Base-by-base conservation (phyloP, 2,797 vertebrate genomes). In the Ataeniobius toweri region DNA sequence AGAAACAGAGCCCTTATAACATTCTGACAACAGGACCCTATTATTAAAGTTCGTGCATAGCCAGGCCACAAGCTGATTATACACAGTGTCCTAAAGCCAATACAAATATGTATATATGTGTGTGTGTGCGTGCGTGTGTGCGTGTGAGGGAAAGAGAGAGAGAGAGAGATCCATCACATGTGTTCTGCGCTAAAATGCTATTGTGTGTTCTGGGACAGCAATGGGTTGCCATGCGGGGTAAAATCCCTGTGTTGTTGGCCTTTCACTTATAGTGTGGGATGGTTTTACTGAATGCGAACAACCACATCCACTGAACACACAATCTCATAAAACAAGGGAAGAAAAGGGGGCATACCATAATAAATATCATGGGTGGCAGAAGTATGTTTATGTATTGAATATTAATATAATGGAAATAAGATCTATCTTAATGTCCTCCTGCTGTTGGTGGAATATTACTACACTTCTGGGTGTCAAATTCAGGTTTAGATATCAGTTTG, bases 141-240 rank as follows among this genome's bases (percentile, higher is more conserved):
- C 50, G 67, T 69, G 68, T 80, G 63, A 75, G 48, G 13, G 44
- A 46, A 10, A 46, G 44, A 46, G 44, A 58, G n/a, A 58, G 56
- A 44, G 39, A 46, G 41, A n/a, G 80, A 85, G 85, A 82, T 73
- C 81, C 86, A 81, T 88, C 88, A 91, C 90, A 92, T 93, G 89
- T 89, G 92, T 85, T 90, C 80, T 77, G 81, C 77, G 90, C 93
- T 89, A 93, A 89, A 89, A 77, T 73, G 44, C 86, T 71, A 86
- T 88, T 89, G 88, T 90, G 82, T 76, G 77, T 85, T 82, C 58
- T 70, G 6, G 77, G 51, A 79, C 81, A 65, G 83, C 78, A 84
- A 39, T 73, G 78, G 28, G 75, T 84, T 80, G 77, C 84, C 85
- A 83, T 90, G 82, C 70, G 24, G 5, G 88, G 83, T 55, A 75